Evolutionary conservation across 2,888 invertebrate species (phyloP), one percentile per base, ranked within the genome.

Genomic region (Cylloceria caligata): DNA sequence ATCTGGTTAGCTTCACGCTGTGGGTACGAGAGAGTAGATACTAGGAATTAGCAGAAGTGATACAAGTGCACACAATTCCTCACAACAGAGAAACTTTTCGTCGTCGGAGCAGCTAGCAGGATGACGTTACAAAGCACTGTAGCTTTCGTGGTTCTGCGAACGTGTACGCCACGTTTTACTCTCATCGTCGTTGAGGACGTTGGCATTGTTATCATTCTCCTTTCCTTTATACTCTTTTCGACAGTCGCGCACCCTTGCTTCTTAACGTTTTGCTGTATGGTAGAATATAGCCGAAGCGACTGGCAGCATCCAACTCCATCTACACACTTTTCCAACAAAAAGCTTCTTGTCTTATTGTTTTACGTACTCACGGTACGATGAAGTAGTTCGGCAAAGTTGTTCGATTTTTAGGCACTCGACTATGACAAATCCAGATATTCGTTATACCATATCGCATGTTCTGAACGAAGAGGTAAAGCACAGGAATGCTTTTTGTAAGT

Each of bases 341-440:
- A 69, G 42, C 60, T 82, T 71, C 57, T 78, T 60, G 64, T 34
- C 36, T 64, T 30, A 60, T 74, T 67, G n/a, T 74, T 82, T 74
- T 64, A 49, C 64, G 60, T 60, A 69, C 69, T 69, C 57, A 74
- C 24, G 45, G 65, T 21, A 34, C 64, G 57, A 65, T 57, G 49
- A 74, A 78, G 47, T 78, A 49, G 74, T 74, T 74, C 19, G 47
- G n/a, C 69, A 74, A 74, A 81, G 74, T 81, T 81, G 57, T 45
- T 42, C 64, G 69, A 74, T 65, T 65, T 49, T 57, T 3, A 55
- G 36, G 27, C 21, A 55, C 52, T 55, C 27, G 34, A 47, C 52
- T 81, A 62, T 36, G 45, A 62, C 21, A 67, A 49, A 52, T 16
- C 16, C 49, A 52, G 67, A 36, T 19, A 57, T 55, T 60, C 60